Base-by-base conservation (phyloP, 2,113 vertebrate species). In the Hippocampus zosterae region DNA sequence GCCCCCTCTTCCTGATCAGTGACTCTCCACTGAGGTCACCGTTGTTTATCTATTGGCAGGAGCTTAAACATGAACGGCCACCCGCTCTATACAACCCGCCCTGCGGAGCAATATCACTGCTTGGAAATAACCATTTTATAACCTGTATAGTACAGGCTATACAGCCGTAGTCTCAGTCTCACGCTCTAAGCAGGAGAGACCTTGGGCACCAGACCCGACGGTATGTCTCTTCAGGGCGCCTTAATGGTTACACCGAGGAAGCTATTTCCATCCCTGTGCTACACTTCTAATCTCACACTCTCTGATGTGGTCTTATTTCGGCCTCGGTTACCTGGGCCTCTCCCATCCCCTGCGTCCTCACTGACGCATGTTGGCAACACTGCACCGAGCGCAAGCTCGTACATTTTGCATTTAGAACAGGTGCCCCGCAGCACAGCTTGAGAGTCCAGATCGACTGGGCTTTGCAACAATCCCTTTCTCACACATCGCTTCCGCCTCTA, bases 31-130 rank as follows among this genome's bases (percentile, higher is more conserved):
- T 79, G 84, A 82, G 80, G 69, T 65, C 77, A 78, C 78, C 76
- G 75, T 85, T 72, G 82, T 90, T 90, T 88, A 85, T 87, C 74
- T 84, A 87, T 90, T 88, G 88, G 84, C 85, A 89, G 79, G 67
- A 37, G 27, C 55, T 79, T 77, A 50, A 50, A 50, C 46, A 5
- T 16, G 52, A n/a, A 10, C 52, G 9, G 82, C 87, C 89, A 89
- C 89, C 89, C 91, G 87, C 87, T 88, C 78, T 76, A 81, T 78
- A 85, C 61, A 55, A 78, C 78, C 81, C 64, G 69, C 70, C 73
- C 66, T 75, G 70, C 82, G 78, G 79, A 68, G 77, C 79, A 33
- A 59, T 71, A 78, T 71, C 65, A 72, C 73, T 70, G 69, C 70
- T 68, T 70, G 60, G 74, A 84, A 88, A 86, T 76, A 50, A 78